These are phyloP conservation scores for Rhincodon typus DNA, from an alignment of 2,797 vertebrate genomes.

Conservation along the genomic window DNA sequence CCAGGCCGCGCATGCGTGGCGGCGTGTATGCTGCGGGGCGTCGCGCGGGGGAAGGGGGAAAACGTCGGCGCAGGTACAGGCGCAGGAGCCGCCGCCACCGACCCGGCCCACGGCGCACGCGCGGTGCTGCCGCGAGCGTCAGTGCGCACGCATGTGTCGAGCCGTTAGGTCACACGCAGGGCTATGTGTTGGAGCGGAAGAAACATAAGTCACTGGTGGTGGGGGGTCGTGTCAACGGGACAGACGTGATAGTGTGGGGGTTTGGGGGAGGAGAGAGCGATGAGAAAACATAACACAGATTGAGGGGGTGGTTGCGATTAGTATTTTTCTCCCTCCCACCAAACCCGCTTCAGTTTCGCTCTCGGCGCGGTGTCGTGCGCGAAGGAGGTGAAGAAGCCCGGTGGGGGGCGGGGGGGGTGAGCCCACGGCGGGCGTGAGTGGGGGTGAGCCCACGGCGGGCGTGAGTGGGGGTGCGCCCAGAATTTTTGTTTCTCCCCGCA, in stretches of 20 bases:
- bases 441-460: not conserved
- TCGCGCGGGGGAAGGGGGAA: not conserved
- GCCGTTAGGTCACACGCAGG: conserved; percentile 16
- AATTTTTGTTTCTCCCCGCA: not conserved
- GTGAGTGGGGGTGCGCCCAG: not conserved
- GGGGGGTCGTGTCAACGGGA: not conserved
- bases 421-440: not conserved
- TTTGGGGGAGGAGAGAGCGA: not conserved
- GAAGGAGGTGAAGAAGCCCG: not conserved
- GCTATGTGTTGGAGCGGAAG: conserved; percentile 4
- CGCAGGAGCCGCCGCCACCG: not conserved
- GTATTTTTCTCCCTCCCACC: not conserved
- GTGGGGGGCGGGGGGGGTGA: not conserved
- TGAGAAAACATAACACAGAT: not conserved
- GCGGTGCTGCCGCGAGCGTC: not conserved
- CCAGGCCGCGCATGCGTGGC: not conserved
- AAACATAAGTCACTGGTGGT: too few species aligned
- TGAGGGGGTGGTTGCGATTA: not conserved
- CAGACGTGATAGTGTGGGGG: too few species aligned
- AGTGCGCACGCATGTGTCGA: not conserved
- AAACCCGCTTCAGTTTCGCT: too few species aligned
- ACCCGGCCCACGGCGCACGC: not conserved
- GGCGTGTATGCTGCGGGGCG: not conserved
- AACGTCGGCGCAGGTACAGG: not conserved
- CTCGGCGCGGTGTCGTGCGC: not conserved